Conservation (phyloP, 2,888 invertebrate species). For the Drosophila tripunctata region DNA sequence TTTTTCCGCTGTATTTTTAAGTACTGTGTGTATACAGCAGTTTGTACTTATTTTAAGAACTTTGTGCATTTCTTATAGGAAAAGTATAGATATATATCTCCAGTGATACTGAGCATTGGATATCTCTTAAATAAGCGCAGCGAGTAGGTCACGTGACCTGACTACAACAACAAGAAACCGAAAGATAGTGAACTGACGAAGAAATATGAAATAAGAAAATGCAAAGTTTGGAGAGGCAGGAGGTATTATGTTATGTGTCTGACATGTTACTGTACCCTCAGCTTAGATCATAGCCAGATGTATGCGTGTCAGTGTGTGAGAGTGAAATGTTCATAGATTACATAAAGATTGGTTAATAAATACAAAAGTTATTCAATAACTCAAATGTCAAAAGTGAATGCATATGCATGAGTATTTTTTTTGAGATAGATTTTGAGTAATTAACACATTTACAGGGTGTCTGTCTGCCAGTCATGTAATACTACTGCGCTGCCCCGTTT, state of each 20-base stretch:
- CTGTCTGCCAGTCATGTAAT: neutral
- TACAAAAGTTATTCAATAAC: constrained; percentile 17
- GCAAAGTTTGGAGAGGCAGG: constrained; percentile 10
- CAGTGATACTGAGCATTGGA: neutral
- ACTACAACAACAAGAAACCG: constrained; percentile 6
- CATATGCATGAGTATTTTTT: constrained; percentile 12
- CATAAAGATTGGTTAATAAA: constrained; percentile 15
- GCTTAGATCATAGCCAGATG: neutral
- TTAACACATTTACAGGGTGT: constrained; percentile 2
- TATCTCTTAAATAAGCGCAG: neutral
- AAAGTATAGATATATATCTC: constrained; percentile 3
- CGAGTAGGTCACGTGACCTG: constrained; percentile 13
- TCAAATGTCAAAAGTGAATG: constrained; percentile 25
- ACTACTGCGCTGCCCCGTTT: neutral
- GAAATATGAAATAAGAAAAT: constrained; percentile 9
- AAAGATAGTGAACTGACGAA: constrained; percentile 24
- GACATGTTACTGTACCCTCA: constrained; percentile 1
- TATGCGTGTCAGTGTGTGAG: constrained; percentile 12
- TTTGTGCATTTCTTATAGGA: neutral
- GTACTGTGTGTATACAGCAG: neutral
- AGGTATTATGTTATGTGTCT: neutral
- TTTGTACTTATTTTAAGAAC: constrained; percentile 9
- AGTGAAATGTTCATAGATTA: constrained; percentile 15
- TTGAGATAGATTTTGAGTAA: neutral
- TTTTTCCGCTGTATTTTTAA: neutral